These are phyloP conservation scores for Sebastes dallii DNA, from an alignment of 2,797 vertebrate genomes.

Conservation along the genomic window DNA sequence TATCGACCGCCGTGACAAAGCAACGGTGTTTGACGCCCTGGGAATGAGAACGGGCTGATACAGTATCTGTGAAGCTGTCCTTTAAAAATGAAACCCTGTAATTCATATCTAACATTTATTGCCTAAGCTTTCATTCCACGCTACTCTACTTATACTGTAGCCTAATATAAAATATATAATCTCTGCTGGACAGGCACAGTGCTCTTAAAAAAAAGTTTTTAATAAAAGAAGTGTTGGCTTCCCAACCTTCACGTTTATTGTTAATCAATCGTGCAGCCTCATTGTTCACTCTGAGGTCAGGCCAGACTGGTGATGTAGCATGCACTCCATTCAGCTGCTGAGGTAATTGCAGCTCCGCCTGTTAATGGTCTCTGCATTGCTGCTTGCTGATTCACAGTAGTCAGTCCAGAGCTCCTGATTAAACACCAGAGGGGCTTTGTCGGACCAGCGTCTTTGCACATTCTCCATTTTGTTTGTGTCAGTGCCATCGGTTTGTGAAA, in stretches of 20 bases:
- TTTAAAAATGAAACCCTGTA: background rate
- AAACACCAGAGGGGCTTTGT: constrained; percentile 13
- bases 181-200: background rate
- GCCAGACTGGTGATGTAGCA: constrained; percentile 50
- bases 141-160: background rate
- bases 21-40: no score
- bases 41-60: fast-evolving
- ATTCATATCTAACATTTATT: background rate
- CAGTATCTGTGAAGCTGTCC: background rate
- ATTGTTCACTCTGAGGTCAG: constrained; percentile 52
- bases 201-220: background rate
- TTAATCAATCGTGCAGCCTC: constrained; percentile 45
- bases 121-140: background rate
- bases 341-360: constrained; percentile 58
- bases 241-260: constrained; percentile 19
- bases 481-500: constrained; percentile 11
- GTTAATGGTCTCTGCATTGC: constrained; percentile 51
- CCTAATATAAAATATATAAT: background rate
- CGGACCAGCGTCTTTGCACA: background rate
- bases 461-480: constrained; percentile 32
- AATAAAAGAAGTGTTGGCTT: constrained; percentile 16
- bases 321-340: constrained; percentile 37
- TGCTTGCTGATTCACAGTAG: constrained; percentile 40
- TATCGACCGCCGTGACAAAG: no score
- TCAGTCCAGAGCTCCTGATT: constrained; percentile 36